These are phyloP conservation scores for Acanthopleura granulata DNA, from an alignment of 2,888 invertebrate genomes.

Conservation along the genomic window DNA sequence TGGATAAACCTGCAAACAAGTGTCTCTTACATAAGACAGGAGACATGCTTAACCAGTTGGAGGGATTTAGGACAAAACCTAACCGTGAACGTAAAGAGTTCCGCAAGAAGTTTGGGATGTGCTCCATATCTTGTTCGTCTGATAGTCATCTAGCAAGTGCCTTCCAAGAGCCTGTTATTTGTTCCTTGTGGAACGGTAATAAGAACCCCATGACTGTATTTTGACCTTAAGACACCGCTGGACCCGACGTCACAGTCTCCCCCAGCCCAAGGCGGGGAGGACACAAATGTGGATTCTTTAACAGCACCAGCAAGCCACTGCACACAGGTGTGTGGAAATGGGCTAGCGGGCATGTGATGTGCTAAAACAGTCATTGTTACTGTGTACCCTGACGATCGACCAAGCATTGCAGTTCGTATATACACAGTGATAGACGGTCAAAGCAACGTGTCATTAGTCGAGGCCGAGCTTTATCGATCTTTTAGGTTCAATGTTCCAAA, in stretches of 20 bases:
- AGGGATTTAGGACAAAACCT: slow-evolving; percentile 23
- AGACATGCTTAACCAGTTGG: slow-evolving; percentile 25
- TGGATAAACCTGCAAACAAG: neutral
- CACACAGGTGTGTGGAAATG: neutral
- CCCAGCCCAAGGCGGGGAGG: too few species aligned
- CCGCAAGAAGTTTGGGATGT: slow-evolving; percentile 23
- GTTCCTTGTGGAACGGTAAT: too few species aligned
- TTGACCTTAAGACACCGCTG: too few species aligned
- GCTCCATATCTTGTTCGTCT: slow-evolving; percentile 27
- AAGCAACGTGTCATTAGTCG: neutral
- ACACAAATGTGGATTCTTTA: too few species aligned
- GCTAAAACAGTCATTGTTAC: neutral
- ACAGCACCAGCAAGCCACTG: neutral
- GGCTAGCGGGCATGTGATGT: neutral
- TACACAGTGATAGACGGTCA: neutral
- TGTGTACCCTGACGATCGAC: neutral
- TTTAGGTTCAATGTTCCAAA: neutral
- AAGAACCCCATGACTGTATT: too few species aligned
- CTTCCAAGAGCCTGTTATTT: slow-evolving; percentile 19
- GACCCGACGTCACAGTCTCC: too few species aligned
- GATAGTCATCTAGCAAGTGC: slow-evolving; percentile 21
- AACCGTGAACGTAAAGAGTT: slow-evolving; percentile 24
- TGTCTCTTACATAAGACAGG: slow-evolving; percentile 23
- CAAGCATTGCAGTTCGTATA: neutral
- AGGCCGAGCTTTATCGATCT: neutral